phyloP scores from a whole-genome alignment of 1,140 invertebrate species.

The Bathynomus jamesi region DNA sequence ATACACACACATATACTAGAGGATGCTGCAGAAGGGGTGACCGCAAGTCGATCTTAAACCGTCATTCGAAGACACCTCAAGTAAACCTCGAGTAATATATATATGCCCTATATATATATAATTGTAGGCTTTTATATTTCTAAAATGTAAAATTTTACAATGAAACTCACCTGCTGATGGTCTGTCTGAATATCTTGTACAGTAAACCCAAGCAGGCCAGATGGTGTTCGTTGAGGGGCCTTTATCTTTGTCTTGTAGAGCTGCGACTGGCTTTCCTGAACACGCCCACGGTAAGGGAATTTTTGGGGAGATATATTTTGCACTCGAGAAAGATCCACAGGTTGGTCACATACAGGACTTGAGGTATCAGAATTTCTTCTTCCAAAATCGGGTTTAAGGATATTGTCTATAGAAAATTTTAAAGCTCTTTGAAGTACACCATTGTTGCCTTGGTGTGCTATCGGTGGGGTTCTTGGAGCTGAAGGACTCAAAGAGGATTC shows the following conservation, averaged over 20 bases:
- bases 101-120: too few species aligned
- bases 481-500: neutral
- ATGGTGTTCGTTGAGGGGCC: slow-evolving; percentile 35
- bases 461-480: slow-evolving; percentile 18
- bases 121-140: too few species aligned
- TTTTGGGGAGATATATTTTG: slow-evolving; percentile 19
- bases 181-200: slow-evolving; percentile 88
- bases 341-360: slow-evolving; percentile 19
- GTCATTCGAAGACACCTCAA: too few species aligned
- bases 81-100: too few species aligned
- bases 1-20: too few species aligned
- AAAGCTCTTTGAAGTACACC: slow-evolving; percentile 42
- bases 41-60: too few species aligned
- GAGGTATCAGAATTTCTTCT: slow-evolving; percentile 34
- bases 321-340: slow-evolving; percentile 43
- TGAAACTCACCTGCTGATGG: slow-evolving; percentile 84
- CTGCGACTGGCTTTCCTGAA: slow-evolving; percentile 45
- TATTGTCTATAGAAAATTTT: slow-evolving; percentile 89
- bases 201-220: slow-evolving; percentile 83
- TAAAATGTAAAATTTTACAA: too few species aligned
- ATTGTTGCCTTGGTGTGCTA: slow-evolving; percentile 33
- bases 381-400: slow-evolving; percentile 81
- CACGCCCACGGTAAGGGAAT: slow-evolving; percentile 1
- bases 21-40: too few species aligned
- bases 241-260: slow-evolving; percentile 41